A percentile compares a stretch with the other conserved stretches of the same genome.
phyloP scores from a whole-genome alignment of 2,797 vertebrate species.

The Salmo trutta region DNA sequence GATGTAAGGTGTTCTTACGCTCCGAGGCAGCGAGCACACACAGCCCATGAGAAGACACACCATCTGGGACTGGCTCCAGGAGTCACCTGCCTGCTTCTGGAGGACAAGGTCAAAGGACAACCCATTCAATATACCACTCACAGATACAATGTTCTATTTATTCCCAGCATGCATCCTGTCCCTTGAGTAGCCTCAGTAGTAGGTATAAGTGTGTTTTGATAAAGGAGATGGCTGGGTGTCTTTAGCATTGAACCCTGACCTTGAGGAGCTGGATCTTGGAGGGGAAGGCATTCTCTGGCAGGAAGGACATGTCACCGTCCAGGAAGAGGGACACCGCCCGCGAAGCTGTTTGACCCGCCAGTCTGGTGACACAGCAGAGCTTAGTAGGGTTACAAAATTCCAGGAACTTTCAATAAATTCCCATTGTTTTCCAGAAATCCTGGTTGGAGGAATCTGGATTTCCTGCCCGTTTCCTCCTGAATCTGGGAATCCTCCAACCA shows the following conservation, averaged over 20 bases:
- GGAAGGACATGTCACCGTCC: conserved; percentile 86
- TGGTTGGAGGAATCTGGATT: too few species aligned
- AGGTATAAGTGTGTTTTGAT: too few species aligned
- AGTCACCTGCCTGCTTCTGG: conserved; percentile 55
- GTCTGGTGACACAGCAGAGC: conserved; percentile 62
- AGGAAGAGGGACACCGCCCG: conserved; percentile 86
- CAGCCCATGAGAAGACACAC: conserved; percentile 90
- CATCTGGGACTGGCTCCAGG: conserved; percentile 77
- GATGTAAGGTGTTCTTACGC: conserved; percentile 73
- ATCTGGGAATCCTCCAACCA: too few species aligned
- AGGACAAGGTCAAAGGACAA: neutral
- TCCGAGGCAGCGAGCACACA: conserved; percentile 86
- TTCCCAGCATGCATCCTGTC: neutral
- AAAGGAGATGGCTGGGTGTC: conserved; percentile 12
- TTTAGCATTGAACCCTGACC: conserved; percentile 60
- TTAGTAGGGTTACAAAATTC: too few species aligned
- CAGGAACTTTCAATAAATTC: too few species aligned
- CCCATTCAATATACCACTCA: conserved; percentile 29
- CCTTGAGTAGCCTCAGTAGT: neutral
- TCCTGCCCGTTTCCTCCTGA: too few species aligned
- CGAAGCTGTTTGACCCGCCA: conserved; percentile 80
- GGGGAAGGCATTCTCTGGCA: conserved; percentile 86
- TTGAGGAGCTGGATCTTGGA: conserved; percentile 84
- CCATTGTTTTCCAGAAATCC: too few species aligned
- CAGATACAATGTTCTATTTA: neutral